Conservation (phyloP, 2,797 vertebrate species). For the Danio aesculapii region DNA sequence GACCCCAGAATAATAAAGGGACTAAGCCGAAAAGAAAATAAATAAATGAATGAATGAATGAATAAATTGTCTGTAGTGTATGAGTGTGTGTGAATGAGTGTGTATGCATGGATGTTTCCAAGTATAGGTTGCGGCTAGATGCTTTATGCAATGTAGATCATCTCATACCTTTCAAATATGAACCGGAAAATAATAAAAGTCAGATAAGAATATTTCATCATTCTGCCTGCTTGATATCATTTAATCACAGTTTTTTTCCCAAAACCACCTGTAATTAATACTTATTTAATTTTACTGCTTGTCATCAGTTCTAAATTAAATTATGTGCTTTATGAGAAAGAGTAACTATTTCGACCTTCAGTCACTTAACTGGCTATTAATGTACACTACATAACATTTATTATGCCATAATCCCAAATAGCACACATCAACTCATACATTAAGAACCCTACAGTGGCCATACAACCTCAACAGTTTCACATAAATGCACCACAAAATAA, state of each 20-base stretch:
- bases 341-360: background rate
- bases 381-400: conserved; percentile 17
- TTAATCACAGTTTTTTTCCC: too few relatives aligned
- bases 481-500: conserved; percentile 13
- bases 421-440: conserved; percentile 15
- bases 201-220: too few relatives aligned
- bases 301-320: background rate
- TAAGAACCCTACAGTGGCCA: background rate
- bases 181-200: too few relatives aligned
- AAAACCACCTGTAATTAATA: background rate
- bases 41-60: too few relatives aligned
- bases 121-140: too few relatives aligned
- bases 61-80: too few relatives aligned
- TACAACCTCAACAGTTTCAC: background rate
- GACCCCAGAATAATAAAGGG: too few relatives aligned
- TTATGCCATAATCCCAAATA: conserved; percentile 19
- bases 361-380: background rate
- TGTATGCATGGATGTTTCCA: too few relatives aligned
- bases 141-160: too few relatives aligned
- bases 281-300: background rate
- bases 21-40: too few relatives aligned
- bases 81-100: too few relatives aligned
- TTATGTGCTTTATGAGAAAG: background rate
- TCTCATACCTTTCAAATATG: too few relatives aligned
- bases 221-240: background rate